Conservation (phyloP, 2,888 invertebrate genomes). For the Drosophila monieri region DNA sequence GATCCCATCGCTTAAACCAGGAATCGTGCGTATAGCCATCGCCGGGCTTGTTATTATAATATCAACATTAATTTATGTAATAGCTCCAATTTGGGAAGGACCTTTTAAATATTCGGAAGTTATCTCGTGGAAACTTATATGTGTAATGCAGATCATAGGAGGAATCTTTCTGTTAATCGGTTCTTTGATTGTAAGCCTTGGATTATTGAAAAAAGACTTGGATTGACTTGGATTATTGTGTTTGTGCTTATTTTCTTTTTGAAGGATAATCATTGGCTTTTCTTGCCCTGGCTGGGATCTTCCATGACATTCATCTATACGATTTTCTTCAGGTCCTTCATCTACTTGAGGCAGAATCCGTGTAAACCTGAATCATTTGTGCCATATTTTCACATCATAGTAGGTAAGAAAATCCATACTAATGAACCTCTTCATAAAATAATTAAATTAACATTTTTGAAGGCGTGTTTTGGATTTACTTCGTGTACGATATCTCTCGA, state of each 20-base stretch:
- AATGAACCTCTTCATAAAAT: not conserved
- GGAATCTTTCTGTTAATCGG: constrained; percentile 35
- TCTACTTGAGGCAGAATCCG: not conserved
- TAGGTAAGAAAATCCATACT: constrained; percentile 40
- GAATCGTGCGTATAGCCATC: constrained; percentile 22
- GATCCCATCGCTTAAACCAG: not conserved
- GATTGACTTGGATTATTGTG: no score
- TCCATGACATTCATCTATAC: constrained; percentile 45
- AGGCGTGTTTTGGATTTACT: constrained; percentile 57
- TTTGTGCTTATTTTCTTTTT: not conserved
- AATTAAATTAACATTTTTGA: not conserved
- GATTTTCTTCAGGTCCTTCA: constrained; percentile 31
- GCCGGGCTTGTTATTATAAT: constrained; percentile 33
- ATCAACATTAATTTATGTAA: not conserved
- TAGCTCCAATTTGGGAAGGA: not conserved
- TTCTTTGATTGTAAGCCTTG: constrained; percentile 23
- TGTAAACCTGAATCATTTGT: rapidly evolving
- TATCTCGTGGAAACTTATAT: constrained; percentile 41
- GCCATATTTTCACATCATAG: constrained; percentile 8
- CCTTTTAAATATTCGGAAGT: constrained; percentile 9
- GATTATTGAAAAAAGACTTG: not conserved
- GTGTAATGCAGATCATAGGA: constrained; percentile 49
- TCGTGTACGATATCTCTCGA: constrained; percentile 26
- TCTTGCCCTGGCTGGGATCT: constrained; percentile 52
- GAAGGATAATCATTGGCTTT: constrained; percentile 48